A percentile compares a stretch with the other conserved stretches of the same genome.
Evolutionary conservation across 2,113 vertebrate genomes (phyloP).

Genomic region (Orientallactaga bullata): DNA sequence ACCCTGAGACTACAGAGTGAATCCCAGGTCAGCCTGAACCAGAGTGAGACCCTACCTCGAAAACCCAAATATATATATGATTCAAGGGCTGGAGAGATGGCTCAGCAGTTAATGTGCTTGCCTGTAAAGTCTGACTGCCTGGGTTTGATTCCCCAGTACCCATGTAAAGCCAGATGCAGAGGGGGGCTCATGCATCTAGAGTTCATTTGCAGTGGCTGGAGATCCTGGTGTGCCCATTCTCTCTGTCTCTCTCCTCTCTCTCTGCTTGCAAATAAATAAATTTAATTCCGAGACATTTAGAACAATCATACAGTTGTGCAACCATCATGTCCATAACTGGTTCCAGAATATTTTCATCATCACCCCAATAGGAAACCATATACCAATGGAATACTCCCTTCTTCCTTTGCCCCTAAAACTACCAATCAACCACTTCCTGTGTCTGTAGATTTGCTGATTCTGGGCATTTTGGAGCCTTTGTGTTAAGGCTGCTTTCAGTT

Average conservation of each 20-base stretch:
- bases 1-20: too few relatives aligned
- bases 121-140: not conserved
- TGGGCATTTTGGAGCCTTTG: not conserved
- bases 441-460: slow-evolving; percentile 26
- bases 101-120: not conserved
- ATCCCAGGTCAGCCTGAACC: too few relatives aligned
- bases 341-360: slow-evolving; percentile 41
- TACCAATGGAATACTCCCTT: not conserved
- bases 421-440: slow-evolving; percentile 5
- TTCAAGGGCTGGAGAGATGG: not conserved
- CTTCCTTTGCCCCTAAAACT: not conserved
- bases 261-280: not conserved
- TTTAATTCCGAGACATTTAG: not conserved
- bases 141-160: not conserved
- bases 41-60: too few relatives aligned
- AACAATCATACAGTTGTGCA: not conserved
- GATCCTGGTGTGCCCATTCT: too few relatives aligned
- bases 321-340: not conserved
- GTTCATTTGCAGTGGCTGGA: too few relatives aligned
- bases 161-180: too few relatives aligned
- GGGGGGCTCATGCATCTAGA: too few relatives aligned
- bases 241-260: too few relatives aligned
- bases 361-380: not conserved
- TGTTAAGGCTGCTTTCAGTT: not conserved
- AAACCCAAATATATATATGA: too few relatives aligned